phyloP scores from a whole-genome alignment of 64 coral and sea anemone species.

The Cladopsammia gracilis region DNA sequence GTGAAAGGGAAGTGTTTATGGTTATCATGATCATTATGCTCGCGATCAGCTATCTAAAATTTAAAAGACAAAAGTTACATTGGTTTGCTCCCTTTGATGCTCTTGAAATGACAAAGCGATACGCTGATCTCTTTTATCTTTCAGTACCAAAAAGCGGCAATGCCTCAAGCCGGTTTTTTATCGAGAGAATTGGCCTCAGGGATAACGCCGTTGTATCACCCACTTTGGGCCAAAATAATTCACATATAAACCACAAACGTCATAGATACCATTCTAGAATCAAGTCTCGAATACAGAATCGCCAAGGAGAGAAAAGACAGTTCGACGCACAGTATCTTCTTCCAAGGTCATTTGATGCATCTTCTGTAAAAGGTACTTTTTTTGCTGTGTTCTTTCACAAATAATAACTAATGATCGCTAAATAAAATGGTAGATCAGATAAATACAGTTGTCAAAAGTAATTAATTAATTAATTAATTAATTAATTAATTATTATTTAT shows the following conservation, averaged over 20 bases:
- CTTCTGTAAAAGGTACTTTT: constrained; percentile 12
- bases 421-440: too few species aligned
- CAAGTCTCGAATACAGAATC: not conserved
- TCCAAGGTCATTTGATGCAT: not conserved
- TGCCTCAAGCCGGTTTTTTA: not conserved
- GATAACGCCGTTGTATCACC: not conserved
- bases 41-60: too few species aligned
- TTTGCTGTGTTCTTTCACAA: too few species aligned
- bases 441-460: too few species aligned
- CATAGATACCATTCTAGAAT: not conserved
- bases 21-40: too few species aligned
- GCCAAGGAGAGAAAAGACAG: not conserved
- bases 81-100: too few species aligned
- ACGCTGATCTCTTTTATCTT: not conserved
- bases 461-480: too few species aligned
- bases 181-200: constrained; percentile 14
- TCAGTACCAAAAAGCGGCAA: not conserved
- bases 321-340: not conserved
- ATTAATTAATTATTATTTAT: too few species aligned
- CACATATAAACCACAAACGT: not conserved
- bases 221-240: not conserved
- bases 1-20: too few species aligned
- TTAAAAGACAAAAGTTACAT: too few species aligned
- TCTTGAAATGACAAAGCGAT: too few species aligned
- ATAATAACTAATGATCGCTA: too few species aligned